Evolutionary conservation across 2,113 vertebrate genomes (phyloP), one percentile per base, ranked within the genome.

Genomic region (Osmerus eperlanus): DNA sequence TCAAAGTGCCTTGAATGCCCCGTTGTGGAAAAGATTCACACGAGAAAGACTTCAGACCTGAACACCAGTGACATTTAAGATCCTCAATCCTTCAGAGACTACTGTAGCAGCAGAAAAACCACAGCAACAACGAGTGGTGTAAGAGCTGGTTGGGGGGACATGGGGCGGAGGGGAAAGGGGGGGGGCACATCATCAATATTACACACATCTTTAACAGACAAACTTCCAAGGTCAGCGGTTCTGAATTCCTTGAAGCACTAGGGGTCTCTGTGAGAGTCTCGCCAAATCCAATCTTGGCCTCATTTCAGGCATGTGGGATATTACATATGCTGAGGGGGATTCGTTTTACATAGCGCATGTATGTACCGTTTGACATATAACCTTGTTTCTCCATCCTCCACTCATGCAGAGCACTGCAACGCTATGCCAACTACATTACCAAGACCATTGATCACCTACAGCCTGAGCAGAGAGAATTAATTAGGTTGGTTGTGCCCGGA

Each of bases 221-320:
- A 15, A 56, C 54, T 68, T 18, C 78, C 73, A 85, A 86, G 83
- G 86, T 88, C 86, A 80, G 72, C 64, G 41, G 3, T 56, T 70
- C 67, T 65, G 83, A 71, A 81, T 77, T 77, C 29, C 54, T n/a
- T 56, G 56, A 47, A 9, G 41, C 41, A 47, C 41, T 47, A 76
- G 84, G 70, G 73, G 56, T 16, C 70, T 72, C 73, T 78, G 72
- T 76, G 36, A 59, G 19, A 28, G 14, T 4, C 69, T 54, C 68
- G 18, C 58, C 14, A 80, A 82, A 84, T 83, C 80, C 82, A 83
- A 87, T 87, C 81, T 78, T 80, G 76, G 73, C 74, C 23, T 81
- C 77, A 75, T 83, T 84, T 81, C 67, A 75, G 65, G 73, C 51
- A 75, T 53, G 70, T 15, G 56, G 68, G 71, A 80, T 21, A 76